A percentile compares a stretch with the other conserved stretches of the same genome.
These are phyloP conservation scores for Polypedilum vanderplanki DNA, from an alignment of 1,140 invertebrate species.

Conservation along the genomic window DNA sequence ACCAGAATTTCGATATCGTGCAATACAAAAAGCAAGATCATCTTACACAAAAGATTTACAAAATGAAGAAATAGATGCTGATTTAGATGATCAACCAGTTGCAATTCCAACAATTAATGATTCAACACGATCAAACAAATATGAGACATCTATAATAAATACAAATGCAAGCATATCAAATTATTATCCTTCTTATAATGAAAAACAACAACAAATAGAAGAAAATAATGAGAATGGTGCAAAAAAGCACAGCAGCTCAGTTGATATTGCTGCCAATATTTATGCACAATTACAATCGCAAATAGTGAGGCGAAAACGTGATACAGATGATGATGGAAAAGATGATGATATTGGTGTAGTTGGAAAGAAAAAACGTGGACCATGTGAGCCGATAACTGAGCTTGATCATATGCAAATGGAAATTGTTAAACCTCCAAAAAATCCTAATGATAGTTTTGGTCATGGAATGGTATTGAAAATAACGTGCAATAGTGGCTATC, in stretches of 20 bases:
- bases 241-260: background rate
- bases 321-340: background rate
- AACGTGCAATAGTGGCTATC: constrained; percentile 66
- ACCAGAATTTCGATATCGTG: constrained; percentile 34
- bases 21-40: constrained; percentile 35
- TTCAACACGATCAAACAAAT: background rate
- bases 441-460: constrained; percentile 45
- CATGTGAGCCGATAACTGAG: constrained; percentile 40
- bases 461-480: constrained; percentile 62
- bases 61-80: background rate
- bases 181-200: background rate
- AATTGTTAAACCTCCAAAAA: constrained; percentile 41
- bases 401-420: constrained; percentile 32
- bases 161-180: background rate
- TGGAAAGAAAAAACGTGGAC: constrained; percentile 46
- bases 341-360: constrained; percentile 12
- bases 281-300: background rate
- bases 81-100: background rate
- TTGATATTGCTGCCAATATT: background rate
- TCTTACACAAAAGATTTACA: background rate
- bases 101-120: background rate
- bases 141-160: background rate
- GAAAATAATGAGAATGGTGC: background rate
- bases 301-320: background rate
- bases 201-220: background rate